phyloP scores from a whole-genome alignment of 2,797 vertebrate species.

The Oreortyx pictus region DNA sequence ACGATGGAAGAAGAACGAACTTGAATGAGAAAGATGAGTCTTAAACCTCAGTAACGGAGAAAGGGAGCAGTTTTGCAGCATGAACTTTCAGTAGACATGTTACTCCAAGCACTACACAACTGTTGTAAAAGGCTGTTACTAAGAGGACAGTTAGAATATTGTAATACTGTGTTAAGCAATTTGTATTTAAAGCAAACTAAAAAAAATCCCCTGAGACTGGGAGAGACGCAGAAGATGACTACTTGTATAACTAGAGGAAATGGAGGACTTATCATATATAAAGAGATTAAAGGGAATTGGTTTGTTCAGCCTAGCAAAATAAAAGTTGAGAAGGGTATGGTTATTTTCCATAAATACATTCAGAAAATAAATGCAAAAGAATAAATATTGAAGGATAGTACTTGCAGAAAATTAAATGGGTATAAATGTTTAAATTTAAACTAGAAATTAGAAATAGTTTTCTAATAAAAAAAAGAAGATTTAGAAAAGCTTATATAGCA shows the following conservation, averaged over 20 bases:
- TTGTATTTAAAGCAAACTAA: conserved; percentile 19
- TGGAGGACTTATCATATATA: background rate
- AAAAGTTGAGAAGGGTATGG: conserved; percentile 19
- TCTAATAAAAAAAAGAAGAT: conserved; percentile 11
- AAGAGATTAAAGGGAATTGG: conserved; percentile 57
- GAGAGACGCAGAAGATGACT: background rate
- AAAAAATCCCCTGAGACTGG: background rate
- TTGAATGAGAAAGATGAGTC: fast-evolving
- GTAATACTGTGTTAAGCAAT: background rate
- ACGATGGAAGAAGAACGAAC: background rate
- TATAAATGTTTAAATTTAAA: conserved; percentile 3
- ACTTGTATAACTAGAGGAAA: conserved; percentile 9
- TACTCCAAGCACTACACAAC: background rate
- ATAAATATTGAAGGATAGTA: background rate
- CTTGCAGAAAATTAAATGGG: conserved; percentile 26
- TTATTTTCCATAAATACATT: conserved; percentile 47
- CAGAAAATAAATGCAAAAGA: conserved; percentile 11
- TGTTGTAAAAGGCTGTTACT: background rate
- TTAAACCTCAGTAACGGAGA: background rate
- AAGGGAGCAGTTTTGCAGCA: background rate
- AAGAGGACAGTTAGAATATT: background rate
- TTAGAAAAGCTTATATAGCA: conserved; percentile 16
- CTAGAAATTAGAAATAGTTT: conserved; percentile 1
- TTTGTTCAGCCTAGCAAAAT: conserved; percentile 39
- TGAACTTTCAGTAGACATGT: background rate